A percentile compares a stretch with the other conserved stretches of the same genome.
Conservation (phyloP, 2,113 vertebrate species). For the Cariama cristata region DNA sequence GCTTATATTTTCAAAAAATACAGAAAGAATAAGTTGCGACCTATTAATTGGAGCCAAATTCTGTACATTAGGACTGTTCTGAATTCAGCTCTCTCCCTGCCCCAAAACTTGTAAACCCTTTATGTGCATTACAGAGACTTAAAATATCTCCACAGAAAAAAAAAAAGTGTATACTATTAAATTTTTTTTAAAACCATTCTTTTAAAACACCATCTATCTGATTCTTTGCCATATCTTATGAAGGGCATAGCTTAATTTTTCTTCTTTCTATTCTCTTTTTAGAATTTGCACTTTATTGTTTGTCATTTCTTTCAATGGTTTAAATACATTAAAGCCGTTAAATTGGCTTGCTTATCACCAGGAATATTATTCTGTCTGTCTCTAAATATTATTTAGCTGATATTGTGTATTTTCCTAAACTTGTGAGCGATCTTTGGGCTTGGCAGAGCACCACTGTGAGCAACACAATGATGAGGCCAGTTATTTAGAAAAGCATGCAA, state of each 20-base stretch:
- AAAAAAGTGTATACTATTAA: neutral
- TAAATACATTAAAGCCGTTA: neutral
- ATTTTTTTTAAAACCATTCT: neutral
- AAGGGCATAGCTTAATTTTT: neutral
- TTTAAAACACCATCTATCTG: neutral
- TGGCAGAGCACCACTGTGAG: fast-evolving
- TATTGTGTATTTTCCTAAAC: neutral
- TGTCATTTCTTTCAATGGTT: neutral
- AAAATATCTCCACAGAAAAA: neutral
- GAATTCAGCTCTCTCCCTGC: neutral
- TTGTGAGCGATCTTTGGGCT: neutral
- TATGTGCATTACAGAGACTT: neutral
- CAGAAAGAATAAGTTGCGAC: neutral
- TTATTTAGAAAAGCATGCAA: neutral
- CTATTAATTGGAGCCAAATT: neutral
- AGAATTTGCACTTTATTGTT: neutral
- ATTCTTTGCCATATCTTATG: neutral
- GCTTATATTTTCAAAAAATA: neutral
- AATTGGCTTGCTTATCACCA: neutral
- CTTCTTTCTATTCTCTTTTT: neutral
- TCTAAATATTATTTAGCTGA: neutral
- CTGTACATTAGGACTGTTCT: neutral
- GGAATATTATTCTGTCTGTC: neutral
- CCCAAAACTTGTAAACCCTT: neutral
- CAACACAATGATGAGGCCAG: neutral